Evolutionary conservation across 1,140 invertebrate genomes (phyloP), one percentile per base, ranked within the genome.

Genomic region (Zaprionus vittiger): DNA sequence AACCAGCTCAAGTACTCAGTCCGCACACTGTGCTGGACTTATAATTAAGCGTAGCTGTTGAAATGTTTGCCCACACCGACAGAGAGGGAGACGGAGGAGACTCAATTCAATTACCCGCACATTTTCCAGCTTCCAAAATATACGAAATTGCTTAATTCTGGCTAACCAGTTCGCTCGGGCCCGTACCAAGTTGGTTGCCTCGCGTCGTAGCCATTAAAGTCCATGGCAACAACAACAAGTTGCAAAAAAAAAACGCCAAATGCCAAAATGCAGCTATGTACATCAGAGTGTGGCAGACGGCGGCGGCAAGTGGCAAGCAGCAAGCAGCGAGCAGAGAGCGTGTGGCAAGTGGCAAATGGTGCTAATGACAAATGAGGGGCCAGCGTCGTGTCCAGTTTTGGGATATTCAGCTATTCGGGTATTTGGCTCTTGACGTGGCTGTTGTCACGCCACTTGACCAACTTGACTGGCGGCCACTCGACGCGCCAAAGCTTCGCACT

Each of bases 21-120:
- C 20, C 11, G 41, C 17, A 28, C n/a, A 9, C 12, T 38, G 44
- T 52, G 6, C 14, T 12, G 38, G 47, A 68, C 70, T 80, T 80
- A 77, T 78, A 80, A 80, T 80, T 80, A 80, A 78, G 75, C 56
- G 66, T 66, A 69, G 70, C 52, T 80, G 75, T 78, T 74, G 78
- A 78, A 80, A 80, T 66, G 75, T 77, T 77, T 77, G 71, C 71
- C 75, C 75, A 77, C 75, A 77, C 57, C 57, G 41, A 28, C 28
- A 6, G 37, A 22, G 47, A 60, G 59, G 38, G 5, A n/a, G 61
- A 65, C 22, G 12, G 11, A 64, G 15, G n/a, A 34, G 26, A 73
- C 69, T 76, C 69, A 76, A 76, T 76, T 67, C 62, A 73, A 77
- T 77, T 73, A 73, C 62, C 49, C 20, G 62, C 49, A 73, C 70